Conservation (phyloP, 2,888 invertebrate genomes). For the Limenitis camilla region DNA sequence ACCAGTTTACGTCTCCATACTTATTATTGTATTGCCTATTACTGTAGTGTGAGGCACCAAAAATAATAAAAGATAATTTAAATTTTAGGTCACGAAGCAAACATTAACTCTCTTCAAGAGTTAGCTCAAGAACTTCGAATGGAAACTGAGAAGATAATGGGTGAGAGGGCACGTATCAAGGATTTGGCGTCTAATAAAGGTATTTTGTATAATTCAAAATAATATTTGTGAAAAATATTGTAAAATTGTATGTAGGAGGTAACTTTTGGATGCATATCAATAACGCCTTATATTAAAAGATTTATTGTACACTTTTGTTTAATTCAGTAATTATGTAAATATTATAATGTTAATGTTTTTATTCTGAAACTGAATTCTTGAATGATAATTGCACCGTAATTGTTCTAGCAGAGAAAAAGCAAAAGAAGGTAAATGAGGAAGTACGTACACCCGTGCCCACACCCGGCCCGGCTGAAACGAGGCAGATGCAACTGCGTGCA, state of each 20-base stretch:
- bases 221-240: not conserved
- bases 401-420: slow-evolving; percentile 39
- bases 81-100: slow-evolving; percentile 54
- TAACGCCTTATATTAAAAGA: no score
- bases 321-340: no score
- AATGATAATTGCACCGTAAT: no score
- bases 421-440: slow-evolving; percentile 65
- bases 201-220: slow-evolving; percentile 21
- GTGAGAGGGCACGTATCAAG: slow-evolving; percentile 61
- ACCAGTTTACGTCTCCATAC: no score
- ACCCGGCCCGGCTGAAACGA: slow-evolving; percentile 65
- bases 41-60: no score
- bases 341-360: no score
- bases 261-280: no score
- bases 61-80: not conserved
- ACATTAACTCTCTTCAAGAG: slow-evolving; percentile 61
- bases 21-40: no score
- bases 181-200: slow-evolving; percentile 64
- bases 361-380: no score
- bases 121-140: slow-evolving; percentile 61
- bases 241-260: not conserved
- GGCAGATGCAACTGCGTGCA: slow-evolving; percentile 71
- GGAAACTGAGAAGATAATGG: slow-evolving; percentile 67
- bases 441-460: slow-evolving; percentile 31
- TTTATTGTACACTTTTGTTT: no score